These are phyloP conservation scores for Meganola albula DNA, from an alignment of 2,888 invertebrate genomes.

Conservation along the genomic window DNA sequence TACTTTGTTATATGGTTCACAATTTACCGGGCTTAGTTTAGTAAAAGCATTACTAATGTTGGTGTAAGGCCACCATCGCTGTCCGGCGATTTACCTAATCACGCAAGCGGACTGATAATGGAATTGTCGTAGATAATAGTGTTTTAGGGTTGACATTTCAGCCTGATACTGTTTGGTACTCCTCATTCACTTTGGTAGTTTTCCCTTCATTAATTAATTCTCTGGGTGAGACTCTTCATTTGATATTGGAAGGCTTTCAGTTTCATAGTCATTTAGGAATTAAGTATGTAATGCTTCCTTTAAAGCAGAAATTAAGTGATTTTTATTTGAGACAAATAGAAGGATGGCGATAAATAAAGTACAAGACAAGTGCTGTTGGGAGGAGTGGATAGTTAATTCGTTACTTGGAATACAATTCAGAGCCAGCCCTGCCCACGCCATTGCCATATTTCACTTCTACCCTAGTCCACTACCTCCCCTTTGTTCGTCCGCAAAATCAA, in stretches of 20 bases:
- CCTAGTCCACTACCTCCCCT: too few relatives aligned
- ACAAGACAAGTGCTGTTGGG: too few relatives aligned
- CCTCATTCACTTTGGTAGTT: not conserved
- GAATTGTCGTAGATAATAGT: conserved; percentile 24
- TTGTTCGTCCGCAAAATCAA: conserved; percentile 43
- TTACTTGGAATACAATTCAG: conserved; percentile 11
- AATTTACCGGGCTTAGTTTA: conserved; percentile 12
- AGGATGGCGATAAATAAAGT: too few relatives aligned
- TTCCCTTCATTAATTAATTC: too few relatives aligned
- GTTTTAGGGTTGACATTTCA: conserved; percentile 18
- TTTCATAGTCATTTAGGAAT: too few relatives aligned
- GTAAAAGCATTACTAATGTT: conserved; percentile 9
- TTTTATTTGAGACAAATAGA: too few relatives aligned
- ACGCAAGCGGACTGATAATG: conserved; percentile 33
- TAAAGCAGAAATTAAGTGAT: too few relatives aligned
- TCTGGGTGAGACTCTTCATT: too few relatives aligned
- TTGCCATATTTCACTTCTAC: conserved; percentile 17
- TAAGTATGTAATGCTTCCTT: too few relatives aligned
- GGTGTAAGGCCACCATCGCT: conserved; percentile 15
- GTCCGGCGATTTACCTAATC: conserved; percentile 35
- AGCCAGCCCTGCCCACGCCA: conserved; percentile 11
- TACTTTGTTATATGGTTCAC: conserved; percentile 15
- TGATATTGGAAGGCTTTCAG: too few relatives aligned
- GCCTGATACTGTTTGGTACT: conserved; percentile 3
- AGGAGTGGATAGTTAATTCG: conserved; percentile 11